These are phyloP conservation scores for Sapajus apella DNA, from an alignment of 2,113 vertebrate genomes.

Conservation along the genomic window DNA sequence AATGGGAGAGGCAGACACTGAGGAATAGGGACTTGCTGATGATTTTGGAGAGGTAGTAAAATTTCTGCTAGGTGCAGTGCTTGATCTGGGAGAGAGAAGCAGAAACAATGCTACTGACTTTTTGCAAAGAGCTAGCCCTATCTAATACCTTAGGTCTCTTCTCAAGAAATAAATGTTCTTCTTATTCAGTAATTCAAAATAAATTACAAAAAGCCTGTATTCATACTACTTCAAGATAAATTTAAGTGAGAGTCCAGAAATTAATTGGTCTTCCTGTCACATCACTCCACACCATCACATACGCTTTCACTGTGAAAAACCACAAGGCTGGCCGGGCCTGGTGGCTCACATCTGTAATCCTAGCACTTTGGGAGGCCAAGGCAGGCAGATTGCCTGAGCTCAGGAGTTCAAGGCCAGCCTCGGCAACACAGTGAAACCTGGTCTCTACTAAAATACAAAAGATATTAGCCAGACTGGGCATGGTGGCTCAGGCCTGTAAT, in stretches of 20 bases:
- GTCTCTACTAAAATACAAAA: too few species aligned
- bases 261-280: background rate
- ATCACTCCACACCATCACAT: background rate
- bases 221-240: background rate
- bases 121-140: constrained; percentile 48
- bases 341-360: too few species aligned
- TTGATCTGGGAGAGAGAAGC: constrained; percentile 89
- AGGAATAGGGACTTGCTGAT: constrained; percentile 90
- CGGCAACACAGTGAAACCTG: too few species aligned
- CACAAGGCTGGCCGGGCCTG: background rate
- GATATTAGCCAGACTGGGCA: too few species aligned
- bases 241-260: background rate
- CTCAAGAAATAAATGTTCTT: constrained; percentile 40
- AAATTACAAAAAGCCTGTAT: constrained; percentile 2
- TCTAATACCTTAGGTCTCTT: background rate
- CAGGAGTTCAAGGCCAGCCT: too few species aligned
- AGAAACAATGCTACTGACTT: constrained; percentile 78
- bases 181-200: background rate
- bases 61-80: constrained; percentile 93
- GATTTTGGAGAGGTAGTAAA: constrained; percentile 96
- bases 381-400: too few species aligned
- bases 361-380: too few species aligned
- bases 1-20: constrained; percentile 91
- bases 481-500: too few species aligned
- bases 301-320: background rate